Conservation (phyloP, 2,113 vertebrate genomes). For the Tachuris rubrigastra region DNA sequence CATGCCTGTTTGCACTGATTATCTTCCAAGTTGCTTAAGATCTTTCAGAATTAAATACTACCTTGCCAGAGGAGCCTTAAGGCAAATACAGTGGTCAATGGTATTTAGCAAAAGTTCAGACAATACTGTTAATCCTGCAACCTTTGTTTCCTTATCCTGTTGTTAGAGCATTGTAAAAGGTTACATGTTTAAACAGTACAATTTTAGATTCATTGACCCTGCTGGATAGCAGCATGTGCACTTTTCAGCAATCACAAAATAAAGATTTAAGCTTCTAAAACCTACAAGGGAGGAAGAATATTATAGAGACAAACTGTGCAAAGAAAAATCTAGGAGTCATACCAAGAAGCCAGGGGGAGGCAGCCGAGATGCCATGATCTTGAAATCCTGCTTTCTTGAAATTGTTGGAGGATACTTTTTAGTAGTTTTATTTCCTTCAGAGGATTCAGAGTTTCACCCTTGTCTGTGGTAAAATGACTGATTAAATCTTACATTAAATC, state of each 20-base stretch:
- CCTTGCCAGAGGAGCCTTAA: neutral
- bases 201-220: neutral
- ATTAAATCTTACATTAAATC: neutral
- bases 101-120: neutral
- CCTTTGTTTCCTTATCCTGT: neutral
- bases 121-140: neutral
- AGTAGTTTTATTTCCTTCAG: neutral
- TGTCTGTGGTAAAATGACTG: neutral
- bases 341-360: neutral
- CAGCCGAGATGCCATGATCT: neutral
- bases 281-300: neutral
- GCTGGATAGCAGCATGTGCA: neutral
- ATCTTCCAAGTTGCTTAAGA: neutral
- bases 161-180: neutral
- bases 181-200: neutral
- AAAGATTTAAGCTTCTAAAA: neutral
- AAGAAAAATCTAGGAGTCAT: neutral
- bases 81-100: neutral
- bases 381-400: neutral
- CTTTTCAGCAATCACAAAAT: neutral
- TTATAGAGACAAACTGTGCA: neutral
- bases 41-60: neutral
- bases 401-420: neutral
- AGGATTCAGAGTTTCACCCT: neutral
- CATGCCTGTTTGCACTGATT: neutral